Evolutionary conservation across 2,797 vertebrate species (phyloP).

Genomic region (Mormyrus hasselquistii): DNA sequence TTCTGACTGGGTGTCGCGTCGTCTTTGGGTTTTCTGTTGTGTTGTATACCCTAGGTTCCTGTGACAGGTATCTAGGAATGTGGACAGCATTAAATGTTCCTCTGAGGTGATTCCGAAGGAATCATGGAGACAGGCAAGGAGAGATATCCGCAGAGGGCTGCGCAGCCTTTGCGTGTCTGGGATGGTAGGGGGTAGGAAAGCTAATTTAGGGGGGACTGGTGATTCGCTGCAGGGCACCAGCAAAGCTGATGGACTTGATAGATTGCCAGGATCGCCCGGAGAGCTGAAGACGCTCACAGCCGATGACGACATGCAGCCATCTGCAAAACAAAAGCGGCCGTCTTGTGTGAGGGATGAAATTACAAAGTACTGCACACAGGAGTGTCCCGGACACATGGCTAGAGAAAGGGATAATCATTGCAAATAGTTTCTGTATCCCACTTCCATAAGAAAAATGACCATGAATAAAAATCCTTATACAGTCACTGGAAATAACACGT

Average conservation of each 20-base stretch:
- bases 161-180: slow-evolving; percentile 9
- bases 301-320: background rate
- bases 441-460: background rate
- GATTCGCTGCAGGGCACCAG: slow-evolving; percentile 50
- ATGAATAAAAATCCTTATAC: background rate
- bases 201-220: slow-evolving; percentile 45
- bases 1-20: background rate
- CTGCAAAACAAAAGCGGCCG: background rate
- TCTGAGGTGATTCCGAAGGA: slow-evolving; percentile 19
- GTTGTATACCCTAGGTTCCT: too few species aligned
- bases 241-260: slow-evolving; percentile 58
- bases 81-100: slow-evolving; percentile 10
- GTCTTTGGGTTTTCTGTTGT: background rate
- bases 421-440: background rate
- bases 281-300: background rate
- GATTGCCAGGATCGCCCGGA: slow-evolving; percentile 41
- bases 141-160: slow-evolving; percentile 17
- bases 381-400: background rate
- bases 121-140: slow-evolving; percentile 19
- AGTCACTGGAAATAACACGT: background rate
- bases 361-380: too few species aligned
- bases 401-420: background rate
- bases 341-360: background rate
- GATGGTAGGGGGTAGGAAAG: slow-evolving; percentile 28
- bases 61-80: background rate